Evolutionary conservation across 2,888 invertebrate species (phyloP).

Genomic region (Podotricha telesiphe): DNA sequence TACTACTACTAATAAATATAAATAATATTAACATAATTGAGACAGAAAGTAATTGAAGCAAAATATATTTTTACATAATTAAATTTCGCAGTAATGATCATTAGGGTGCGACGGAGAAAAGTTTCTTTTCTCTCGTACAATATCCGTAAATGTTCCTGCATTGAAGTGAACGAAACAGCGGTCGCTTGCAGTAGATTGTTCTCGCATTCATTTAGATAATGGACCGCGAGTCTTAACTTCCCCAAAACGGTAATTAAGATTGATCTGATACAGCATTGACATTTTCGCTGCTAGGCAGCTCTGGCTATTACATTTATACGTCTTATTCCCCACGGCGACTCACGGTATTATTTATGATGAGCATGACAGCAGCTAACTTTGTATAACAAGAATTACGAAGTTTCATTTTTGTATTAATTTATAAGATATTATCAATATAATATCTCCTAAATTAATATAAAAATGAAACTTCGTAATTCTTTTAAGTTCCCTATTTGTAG

Average conservation of each 20-base stretch:
- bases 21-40: conserved; percentile 4
- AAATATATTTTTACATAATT: conserved; percentile 15
- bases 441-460: neutral
- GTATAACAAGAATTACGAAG: neutral
- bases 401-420: neutral
- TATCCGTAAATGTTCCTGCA: conserved; percentile 30
- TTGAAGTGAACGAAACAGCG: conserved; percentile 30
- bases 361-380: conserved; percentile 2
- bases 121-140: conserved; percentile 27
- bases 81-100: conserved; percentile 14
- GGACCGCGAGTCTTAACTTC: conserved; percentile 61
- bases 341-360: conserved; percentile 1
- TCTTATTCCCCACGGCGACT: conserved; percentile 13
- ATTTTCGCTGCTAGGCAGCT: conserved; percentile 51
- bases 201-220: conserved; percentile 69
- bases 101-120: conserved; percentile 21
- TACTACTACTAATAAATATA: too few species aligned
- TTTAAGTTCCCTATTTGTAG: too few species aligned
- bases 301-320: conserved; percentile 33
- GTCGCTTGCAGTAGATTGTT: conserved; percentile 39
- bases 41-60: conserved; percentile 10
- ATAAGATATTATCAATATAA: neutral
- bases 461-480: neutral
- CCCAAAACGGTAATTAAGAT: conserved; percentile 65
- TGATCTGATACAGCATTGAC: conserved; percentile 61